A percentile compares a stretch with the other conserved stretches of the same genome.
phyloP scores from a whole-genome alignment of 2,888 invertebrate genomes.

The Dermolepida albohirtum region DNA sequence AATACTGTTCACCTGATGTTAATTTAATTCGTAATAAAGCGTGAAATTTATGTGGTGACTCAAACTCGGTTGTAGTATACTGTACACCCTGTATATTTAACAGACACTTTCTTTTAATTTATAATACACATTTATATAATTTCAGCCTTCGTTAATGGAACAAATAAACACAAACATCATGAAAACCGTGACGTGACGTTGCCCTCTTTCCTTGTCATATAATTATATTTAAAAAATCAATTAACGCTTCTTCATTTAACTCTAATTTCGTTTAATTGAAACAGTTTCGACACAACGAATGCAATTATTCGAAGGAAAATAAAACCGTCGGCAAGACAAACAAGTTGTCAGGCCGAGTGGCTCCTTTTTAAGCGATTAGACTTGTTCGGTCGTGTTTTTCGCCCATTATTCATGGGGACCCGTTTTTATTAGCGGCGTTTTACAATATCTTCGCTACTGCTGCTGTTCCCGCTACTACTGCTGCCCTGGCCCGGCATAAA shows the following conservation, averaged over 20 bases:
- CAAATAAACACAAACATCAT: slow-evolving; percentile 8
- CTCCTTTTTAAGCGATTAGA: slow-evolving; percentile 43
- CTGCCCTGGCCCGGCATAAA: slow-evolving; percentile 51
- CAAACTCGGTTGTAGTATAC: no score
- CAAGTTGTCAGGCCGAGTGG: slow-evolving; percentile 47
- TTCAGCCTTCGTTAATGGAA: background rate
- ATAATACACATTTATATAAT: background rate
- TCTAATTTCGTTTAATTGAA: slow-evolving; percentile 56
- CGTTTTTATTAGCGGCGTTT: slow-evolving; percentile 55
- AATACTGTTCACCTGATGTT: no score
- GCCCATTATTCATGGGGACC: slow-evolving; percentile 54
- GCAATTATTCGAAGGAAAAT: slow-evolving; percentile 54
- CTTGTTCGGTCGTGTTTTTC: slow-evolving; percentile 47
- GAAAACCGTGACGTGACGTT: slow-evolving; percentile 6
- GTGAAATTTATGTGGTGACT: no score
- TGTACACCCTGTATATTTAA: no score
- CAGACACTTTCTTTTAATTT: no score
- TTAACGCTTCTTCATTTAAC: slow-evolving; percentile 56
- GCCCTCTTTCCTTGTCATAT: background rate
- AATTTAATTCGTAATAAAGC: no score
- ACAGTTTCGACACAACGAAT: slow-evolving; percentile 55
- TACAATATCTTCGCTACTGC: slow-evolving; percentile 49
- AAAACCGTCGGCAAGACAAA: slow-evolving; percentile 51
- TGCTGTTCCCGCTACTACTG: background rate
- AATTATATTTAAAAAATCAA: slow-evolving; percentile 51